Evolutionary conservation across 2,888 invertebrate species (phyloP), one percentile per base, ranked within the genome.

Genomic region (Lasius platythorax): DNA sequence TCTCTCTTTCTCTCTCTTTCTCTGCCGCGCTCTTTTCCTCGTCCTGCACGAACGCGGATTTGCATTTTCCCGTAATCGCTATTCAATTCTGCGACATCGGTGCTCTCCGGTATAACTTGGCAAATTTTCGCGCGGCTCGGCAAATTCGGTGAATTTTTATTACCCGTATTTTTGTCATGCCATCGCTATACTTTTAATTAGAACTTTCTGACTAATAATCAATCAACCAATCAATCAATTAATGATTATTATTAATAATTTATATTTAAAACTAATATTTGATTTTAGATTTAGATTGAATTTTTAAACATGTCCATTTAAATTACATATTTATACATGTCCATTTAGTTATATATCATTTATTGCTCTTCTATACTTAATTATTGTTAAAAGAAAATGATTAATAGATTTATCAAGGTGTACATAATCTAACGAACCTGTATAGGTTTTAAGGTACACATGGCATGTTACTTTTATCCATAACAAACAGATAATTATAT

Each of bases 31-130:
- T 74, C 74, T 74, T 58, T 37, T 74, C 23, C 72, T 50, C 18
- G 1, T 53, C 28, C 23, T 3, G 63, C 76, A 72, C 72, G 75
- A 84, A 28, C 50, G 63, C 46, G n/a, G 28, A 85, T 85, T 83
- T 85, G 83, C 85, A 85, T 83, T 78, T 68, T 33, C 46, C 40
- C 83, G 83, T 78, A 83, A 83, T 85, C 50, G 85, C 72, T 72
- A 73, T 85, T 85, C 83, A 78, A 85, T 85, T 83, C 30, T 33
- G 56, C 66, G 83, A 83, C 56, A 56, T 56, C 28, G 43, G n/a
- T 53, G n/a, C 53, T 28, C 50, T 64, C 64, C 64, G 64, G 12
- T 64, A 43, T 76, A 76, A 78, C 23, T 58, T 53, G n/a, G 33
- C 50, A 40, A 78, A 73, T 85, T 85, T 64, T 70, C 53, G 30